Base-by-base conservation (phyloP, 1,140 invertebrate species). In the Acromyrmex heyeri region DNA sequence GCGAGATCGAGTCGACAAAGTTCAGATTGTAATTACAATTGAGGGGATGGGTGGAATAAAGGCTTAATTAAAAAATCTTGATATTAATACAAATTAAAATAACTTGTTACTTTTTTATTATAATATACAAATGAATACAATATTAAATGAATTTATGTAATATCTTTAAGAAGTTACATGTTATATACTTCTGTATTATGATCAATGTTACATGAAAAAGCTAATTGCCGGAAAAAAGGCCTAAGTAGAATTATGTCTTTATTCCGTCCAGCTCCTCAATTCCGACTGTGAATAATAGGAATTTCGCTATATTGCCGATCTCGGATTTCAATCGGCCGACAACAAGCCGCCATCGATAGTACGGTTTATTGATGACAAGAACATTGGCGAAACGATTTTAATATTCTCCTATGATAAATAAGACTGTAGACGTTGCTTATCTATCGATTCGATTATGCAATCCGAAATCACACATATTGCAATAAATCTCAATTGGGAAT, bases 1-100 rank as follows among this genome's bases (percentile, higher is more conserved):
- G 79, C 69, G 69, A 72, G 55, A 82, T 82, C 67, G 79, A 75
- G 30, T 79, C 77, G 48, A 50, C 62, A 8, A 73, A 73, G 24
- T 83, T 73, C 55, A 55, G 38, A 48, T 38, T 48, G 38, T 69
- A 83, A 75, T 73, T 73, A 82, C 55, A 82, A 69, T 30, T 30
- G 30, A 30, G 4, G 30, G 30, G 3, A 30, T 30, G 4, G 30
- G 0, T 4, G 30, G 30, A 30, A 4, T 4, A 30, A 30, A 30
- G 30, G 30, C 30, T 4, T 30, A 30, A 30, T 30, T 30, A 3
- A 4, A 30, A 30, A 30, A 30, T 30, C 30, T 30, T 30, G 30
- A 30, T 30, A 30, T 30, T 30, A 30, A 30, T 30, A 30, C 3
- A 30, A 30, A 30, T 30, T 30, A 30, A 30, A 30, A 30, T 30